Evolutionary conservation across 1,140 invertebrate species (phyloP).

Genomic region (Mercenaria mercenaria): DNA sequence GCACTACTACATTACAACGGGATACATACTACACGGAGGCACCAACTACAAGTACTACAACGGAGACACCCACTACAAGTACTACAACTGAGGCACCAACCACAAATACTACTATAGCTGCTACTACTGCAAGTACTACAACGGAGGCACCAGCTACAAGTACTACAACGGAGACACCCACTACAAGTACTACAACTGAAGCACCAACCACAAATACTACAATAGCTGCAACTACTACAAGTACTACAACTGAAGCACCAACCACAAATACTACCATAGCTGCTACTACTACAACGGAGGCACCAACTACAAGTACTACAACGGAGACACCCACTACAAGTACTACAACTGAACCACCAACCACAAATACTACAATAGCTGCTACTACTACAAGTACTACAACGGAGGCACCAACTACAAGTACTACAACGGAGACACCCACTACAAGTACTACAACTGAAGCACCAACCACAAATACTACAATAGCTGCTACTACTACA

Average conservation of each 20-base stretch:
- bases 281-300: neutral
- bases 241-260: neutral
- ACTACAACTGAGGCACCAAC: neutral
- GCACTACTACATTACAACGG: conserved; percentile 28
- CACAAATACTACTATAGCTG: conserved; percentile 6
- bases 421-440: neutral
- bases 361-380: neutral
- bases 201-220: neutral
- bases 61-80: neutral
- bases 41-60: neutral
- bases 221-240: neutral
- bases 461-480: conserved; percentile 18
- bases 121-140: neutral
- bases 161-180: neutral
- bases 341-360: conserved; percentile 3
- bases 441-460: neutral
- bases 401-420: neutral
- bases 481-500: conserved; percentile 21
- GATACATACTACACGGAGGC: conserved; percentile 10
- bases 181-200: neutral
- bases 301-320: neutral
- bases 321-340: neutral
- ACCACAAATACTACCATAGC: neutral
- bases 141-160: neutral
- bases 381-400: conserved; percentile 25